Percentiles rank a stretch among this genome's conserved stretches.
Conservation (phyloP, 2,888 invertebrate species). For the Drosophila monieri region DNA sequence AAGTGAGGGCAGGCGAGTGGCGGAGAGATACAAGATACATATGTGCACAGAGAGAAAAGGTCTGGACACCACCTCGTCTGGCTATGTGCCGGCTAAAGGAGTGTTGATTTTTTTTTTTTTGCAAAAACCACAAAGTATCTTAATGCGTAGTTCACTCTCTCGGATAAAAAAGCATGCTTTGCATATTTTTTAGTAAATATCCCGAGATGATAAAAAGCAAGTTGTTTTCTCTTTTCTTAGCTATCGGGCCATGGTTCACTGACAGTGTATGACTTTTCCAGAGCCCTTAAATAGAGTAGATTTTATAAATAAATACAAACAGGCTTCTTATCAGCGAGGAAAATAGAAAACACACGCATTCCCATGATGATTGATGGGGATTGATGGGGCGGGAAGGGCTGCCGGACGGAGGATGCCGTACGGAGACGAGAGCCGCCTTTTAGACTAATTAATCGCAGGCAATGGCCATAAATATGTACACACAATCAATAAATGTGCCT, state of each 20-base stretch:
- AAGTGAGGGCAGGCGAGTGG: constrained; percentile 19
- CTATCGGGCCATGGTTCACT: neutral
- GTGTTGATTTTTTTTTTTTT: neutral
- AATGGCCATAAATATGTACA: constrained; percentile 1
- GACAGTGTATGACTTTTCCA: neutral
- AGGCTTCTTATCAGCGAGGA: constrained; percentile 21
- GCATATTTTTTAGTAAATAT: neutral
- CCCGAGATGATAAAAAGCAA: neutral
- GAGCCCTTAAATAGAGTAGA: constrained; percentile 11
- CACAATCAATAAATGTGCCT: neutral
- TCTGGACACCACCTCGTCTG: neutral
- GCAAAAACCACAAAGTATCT: neutral
- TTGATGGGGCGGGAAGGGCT: constrained; percentile 1
- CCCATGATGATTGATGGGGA: neutral
- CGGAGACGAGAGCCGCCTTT: too few relatives aligned
- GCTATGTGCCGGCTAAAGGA: constrained; percentile 2
- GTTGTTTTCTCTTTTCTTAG: neutral
- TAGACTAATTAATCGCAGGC: constrained; percentile 1
- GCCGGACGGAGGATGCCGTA: neutral
- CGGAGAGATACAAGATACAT: constrained; percentile 8
- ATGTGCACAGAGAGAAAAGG: constrained; percentile 7
- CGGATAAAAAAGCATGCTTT: neutral
- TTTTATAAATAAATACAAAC: constrained; percentile 16
- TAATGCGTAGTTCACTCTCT: neutral
- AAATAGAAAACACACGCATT: neutral